A percentile compares a stretch with the other conserved stretches of the same genome.
Evolutionary conservation across 2,797 vertebrate species (phyloP).

Genomic region (Adelosebastes latens): DNA sequence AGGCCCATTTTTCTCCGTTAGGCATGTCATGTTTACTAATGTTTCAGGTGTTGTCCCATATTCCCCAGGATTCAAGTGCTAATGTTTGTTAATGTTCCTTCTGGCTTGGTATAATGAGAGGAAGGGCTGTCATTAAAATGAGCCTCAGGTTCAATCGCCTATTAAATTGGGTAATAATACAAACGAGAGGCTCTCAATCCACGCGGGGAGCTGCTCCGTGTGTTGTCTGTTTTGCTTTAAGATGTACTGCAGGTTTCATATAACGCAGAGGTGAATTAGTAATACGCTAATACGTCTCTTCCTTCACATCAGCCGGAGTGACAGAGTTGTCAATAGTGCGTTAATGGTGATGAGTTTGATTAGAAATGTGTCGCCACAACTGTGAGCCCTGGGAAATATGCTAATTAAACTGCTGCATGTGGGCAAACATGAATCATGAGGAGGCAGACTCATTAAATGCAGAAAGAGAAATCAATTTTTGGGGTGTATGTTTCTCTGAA

Average conservation of each 20-base stretch:
- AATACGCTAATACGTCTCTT: slow-evolving; percentile 14
- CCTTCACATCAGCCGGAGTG: slow-evolving; percentile 24
- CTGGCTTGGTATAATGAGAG: slow-evolving; percentile 48
- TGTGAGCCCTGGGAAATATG: slow-evolving; percentile 57
- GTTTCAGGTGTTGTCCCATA: slow-evolving; percentile 50
- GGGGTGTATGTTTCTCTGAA: slow-evolving; percentile 50
- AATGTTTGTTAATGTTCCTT: slow-evolving; percentile 66
- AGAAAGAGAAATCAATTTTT: slow-evolving; percentile 76
- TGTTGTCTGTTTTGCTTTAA: slow-evolving; percentile 20
- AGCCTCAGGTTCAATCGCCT: slow-evolving; percentile 59
- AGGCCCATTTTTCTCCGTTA: slow-evolving; percentile 52
- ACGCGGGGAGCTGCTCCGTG: slow-evolving; percentile 12
- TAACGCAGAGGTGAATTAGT: slow-evolving; percentile 19
- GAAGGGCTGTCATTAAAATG: slow-evolving; percentile 53
- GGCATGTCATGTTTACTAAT: slow-evolving; percentile 51
- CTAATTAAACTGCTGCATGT: slow-evolving; percentile 68
- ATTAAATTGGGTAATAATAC: slow-evolving; percentile 71
- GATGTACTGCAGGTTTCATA: slow-evolving; percentile 14
- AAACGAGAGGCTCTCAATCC: slow-evolving; percentile 43
- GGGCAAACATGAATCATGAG: slow-evolving; percentile 72
- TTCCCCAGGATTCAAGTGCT: slow-evolving; percentile 35
- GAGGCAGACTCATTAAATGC: slow-evolving; percentile 77
- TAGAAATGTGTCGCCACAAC: slow-evolving; percentile 44
- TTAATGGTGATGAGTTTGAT: slow-evolving; percentile 61
- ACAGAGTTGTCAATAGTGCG: slow-evolving; percentile 57